phyloP scores from a whole-genome alignment of 2,797 vertebrate species.

The Jordanella pulchra region DNA sequence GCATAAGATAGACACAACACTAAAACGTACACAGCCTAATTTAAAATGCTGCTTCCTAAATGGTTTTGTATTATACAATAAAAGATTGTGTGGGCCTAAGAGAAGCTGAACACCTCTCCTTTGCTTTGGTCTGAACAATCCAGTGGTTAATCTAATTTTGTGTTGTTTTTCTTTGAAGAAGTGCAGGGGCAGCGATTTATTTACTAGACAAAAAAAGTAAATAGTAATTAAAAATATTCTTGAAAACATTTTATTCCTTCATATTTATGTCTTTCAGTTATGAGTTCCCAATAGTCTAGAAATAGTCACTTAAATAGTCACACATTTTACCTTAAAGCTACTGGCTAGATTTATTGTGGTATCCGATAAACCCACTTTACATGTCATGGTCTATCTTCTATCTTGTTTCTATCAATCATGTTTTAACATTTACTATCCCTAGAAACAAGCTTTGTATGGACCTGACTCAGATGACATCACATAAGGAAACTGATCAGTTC shows the following conservation, averaged over 20 bases:
- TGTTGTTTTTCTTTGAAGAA: constrained; percentile 16
- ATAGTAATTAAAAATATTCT: constrained; percentile 27
- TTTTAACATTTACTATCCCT: not conserved
- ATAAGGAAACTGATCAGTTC: not conserved
- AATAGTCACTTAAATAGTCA: constrained; percentile 17
- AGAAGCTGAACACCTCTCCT: not conserved
- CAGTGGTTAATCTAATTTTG: constrained; percentile 8
- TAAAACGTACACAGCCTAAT: constrained; percentile 37
- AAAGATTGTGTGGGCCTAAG: constrained; percentile 13
- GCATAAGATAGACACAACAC: constrained; percentile 38
- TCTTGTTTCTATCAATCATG: not conserved
- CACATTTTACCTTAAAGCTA: constrained; percentile 27
- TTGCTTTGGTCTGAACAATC: constrained; percentile 6
- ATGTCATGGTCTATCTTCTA: not conserved
- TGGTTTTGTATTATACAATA: constrained; percentile 23
- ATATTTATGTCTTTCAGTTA: constrained; percentile 12
- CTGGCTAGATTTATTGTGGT: not conserved
- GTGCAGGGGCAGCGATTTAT: constrained; percentile 35
- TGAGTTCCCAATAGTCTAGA: not conserved
- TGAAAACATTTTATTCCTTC: constrained; percentile 9
- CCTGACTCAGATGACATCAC: constrained; percentile 4
- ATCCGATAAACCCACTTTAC: not conserved
- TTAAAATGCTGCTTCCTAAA: constrained; percentile 24
- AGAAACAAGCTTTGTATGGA: not conserved
- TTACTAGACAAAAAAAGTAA: constrained; percentile 42